phyloP scores from a whole-genome alignment of 2,797 vertebrate genomes.

The Gambusia yucatana region DNA sequence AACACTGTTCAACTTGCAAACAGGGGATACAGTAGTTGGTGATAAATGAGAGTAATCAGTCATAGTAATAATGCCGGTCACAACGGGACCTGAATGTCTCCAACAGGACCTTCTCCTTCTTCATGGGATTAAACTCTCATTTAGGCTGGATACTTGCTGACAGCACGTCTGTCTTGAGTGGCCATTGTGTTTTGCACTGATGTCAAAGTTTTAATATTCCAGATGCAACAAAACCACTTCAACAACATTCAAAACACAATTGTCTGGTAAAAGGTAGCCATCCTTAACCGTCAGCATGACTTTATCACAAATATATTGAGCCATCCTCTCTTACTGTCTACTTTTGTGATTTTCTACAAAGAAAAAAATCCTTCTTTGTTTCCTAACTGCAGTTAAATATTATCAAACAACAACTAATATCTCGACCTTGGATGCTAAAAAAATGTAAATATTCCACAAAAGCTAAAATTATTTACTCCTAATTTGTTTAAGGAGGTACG shows the following conservation, averaged over 20 bases:
- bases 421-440: constrained; percentile 22
- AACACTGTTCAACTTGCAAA: neutral
- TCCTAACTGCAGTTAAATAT: constrained; percentile 12
- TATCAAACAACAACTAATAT: constrained; percentile 30
- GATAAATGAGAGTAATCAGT: neutral
- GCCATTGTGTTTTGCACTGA: neutral
- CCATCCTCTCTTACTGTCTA: neutral
- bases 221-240: neutral
- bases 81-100: neutral
- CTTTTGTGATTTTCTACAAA: neutral
- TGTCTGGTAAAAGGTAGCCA: neutral
- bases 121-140: neutral
- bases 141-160: neutral
- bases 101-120: neutral
- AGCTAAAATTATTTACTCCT: constrained; percentile 24
- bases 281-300: neutral
- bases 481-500: constrained; percentile 32
- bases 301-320: neutral
- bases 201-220: neutral
- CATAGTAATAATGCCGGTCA: neutral
- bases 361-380: neutral
- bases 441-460: constrained; percentile 41
- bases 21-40: neutral
- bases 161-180: neutral
- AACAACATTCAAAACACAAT: neutral